A percentile compares a stretch with the other conserved stretches of the same genome.
Evolutionary conservation across 2,797 vertebrate genomes (phyloP).

Genomic region (Ceryle rudis): DNA sequence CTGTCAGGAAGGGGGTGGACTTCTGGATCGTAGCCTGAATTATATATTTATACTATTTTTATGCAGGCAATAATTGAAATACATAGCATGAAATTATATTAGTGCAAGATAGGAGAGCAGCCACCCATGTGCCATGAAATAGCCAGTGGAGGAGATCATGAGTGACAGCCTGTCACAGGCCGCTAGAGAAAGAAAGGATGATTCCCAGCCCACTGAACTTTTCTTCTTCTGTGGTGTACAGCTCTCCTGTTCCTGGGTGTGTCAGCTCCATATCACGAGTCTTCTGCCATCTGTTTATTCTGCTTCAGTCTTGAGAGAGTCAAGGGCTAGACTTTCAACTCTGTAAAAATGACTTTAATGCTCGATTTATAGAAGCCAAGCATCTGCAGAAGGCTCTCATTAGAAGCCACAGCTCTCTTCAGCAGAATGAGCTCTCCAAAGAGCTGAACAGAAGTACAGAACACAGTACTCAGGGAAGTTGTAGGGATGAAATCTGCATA

Average conservation of each 20-base stretch:
- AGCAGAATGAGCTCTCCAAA: not conserved
- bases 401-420: not conserved
- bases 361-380: not conserved
- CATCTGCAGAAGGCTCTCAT: not conserved
- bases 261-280: not conserved
- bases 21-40: constrained; percentile 19
- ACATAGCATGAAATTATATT: not conserved
- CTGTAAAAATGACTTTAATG: not conserved
- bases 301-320: not conserved
- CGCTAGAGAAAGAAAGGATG: not conserved
- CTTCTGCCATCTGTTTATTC: not conserved
- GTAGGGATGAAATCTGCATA: not conserved
- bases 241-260: not conserved
- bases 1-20: constrained; percentile 33
- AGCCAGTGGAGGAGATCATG: not conserved
- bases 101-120: not conserved
- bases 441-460: not conserved
- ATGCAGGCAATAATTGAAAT: constrained; percentile 32
- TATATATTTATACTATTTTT: constrained; percentile 32
- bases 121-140: not conserved
- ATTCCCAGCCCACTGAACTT: not conserved
- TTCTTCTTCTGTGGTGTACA: not conserved
- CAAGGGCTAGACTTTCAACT: not conserved
- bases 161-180: not conserved
- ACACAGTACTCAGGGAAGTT: not conserved